These are phyloP conservation scores for Sphaeridia pumilis DNA, from an alignment of 2,888 invertebrate species.

Conservation along the genomic window DNA sequence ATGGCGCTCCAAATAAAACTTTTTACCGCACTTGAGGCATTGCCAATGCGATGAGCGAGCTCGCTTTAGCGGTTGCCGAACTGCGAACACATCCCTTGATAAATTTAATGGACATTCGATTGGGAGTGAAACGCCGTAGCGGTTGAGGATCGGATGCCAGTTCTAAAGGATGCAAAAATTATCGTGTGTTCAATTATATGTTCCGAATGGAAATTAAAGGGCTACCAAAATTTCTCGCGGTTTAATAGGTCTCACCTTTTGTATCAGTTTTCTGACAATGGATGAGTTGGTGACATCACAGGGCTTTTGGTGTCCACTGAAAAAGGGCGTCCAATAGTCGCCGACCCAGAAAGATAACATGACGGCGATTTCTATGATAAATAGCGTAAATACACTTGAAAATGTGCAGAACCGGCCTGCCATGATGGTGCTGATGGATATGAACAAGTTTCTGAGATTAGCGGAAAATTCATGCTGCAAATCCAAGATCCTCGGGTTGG, in stretches of 20 bases:
- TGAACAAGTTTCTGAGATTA: no score
- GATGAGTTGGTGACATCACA: constrained; percentile 53
- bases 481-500: no score
- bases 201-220: no score
- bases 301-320: constrained; percentile 25
- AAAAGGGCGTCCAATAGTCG: constrained; percentile 33
- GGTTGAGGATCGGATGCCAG: constrained; percentile 79
- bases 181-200: no score
- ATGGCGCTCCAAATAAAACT: constrained; percentile 77
- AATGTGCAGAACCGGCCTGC: constrained; percentile 34
- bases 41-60: constrained; percentile 81
- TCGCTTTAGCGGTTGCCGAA: constrained; percentile 74
- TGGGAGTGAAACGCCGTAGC: constrained; percentile 74
- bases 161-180: constrained; percentile 44
- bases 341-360: constrained; percentile 36
- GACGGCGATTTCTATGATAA: constrained; percentile 32
- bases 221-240: no score
- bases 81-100: constrained; percentile 71
- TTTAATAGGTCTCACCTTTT: constrained; percentile 53
- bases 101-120: constrained; percentile 84
- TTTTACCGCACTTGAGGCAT: constrained; percentile 80
- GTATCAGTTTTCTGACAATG: constrained; percentile 72
- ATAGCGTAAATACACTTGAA: constrained; percentile 32
- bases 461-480: not conserved
- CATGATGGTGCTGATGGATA: constrained; percentile 28